Percentiles rank a stretch among this genome's conserved stretches.
These are phyloP conservation scores for Drosophila bipectinata DNA, from an alignment of 1,140 invertebrate genomes.

Conservation along the genomic window DNA sequence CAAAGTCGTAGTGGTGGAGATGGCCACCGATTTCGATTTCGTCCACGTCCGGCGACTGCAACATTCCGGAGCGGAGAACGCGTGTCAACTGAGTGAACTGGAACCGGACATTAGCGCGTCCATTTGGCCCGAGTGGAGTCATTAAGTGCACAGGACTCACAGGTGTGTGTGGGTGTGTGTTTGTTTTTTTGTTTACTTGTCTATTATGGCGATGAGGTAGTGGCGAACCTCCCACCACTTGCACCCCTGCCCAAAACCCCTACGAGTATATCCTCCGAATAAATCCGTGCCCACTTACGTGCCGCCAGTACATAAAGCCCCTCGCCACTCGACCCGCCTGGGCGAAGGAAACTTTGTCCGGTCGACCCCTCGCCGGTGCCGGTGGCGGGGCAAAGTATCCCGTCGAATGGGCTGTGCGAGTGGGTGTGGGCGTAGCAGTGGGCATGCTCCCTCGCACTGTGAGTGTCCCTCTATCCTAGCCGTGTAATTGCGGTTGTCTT, in stretches of 20 bases:
- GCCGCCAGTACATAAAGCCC: conserved; percentile 76
- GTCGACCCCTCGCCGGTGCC: neutral
- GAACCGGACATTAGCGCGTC: conserved; percentile 65
- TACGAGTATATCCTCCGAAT: conserved; percentile 25
- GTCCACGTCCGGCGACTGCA: conserved; percentile 46
- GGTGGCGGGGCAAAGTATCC: conserved; percentile 4
- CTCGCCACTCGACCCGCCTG: conserved; percentile 68
- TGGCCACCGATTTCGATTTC: conserved; percentile 9
- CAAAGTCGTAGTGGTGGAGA: conserved; percentile 14
- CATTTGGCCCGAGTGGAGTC: conserved; percentile 62
- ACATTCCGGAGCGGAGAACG: conserved; percentile 57
- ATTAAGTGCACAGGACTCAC: conserved; percentile 49
- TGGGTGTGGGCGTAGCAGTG: conserved; percentile 28
- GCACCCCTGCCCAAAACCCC: neutral
- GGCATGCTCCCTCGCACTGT: conserved; percentile 45
- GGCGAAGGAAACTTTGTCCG: conserved; percentile 59
- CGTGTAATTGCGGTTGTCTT: conserved; percentile 21
- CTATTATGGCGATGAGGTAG: conserved; percentile 55
- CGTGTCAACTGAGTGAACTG: conserved; percentile 63
- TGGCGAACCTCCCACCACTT: conserved; percentile 9
- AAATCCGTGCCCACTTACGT: conserved; percentile 71
- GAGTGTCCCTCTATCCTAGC: neutral
- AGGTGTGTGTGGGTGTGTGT: conserved; percentile 20
- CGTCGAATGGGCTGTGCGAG: neutral
- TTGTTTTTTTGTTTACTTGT: conserved; percentile 30